Evolutionary conservation across 2,888 invertebrate genomes (phyloP).

Genomic region (Cantharis lateralis): DNA sequence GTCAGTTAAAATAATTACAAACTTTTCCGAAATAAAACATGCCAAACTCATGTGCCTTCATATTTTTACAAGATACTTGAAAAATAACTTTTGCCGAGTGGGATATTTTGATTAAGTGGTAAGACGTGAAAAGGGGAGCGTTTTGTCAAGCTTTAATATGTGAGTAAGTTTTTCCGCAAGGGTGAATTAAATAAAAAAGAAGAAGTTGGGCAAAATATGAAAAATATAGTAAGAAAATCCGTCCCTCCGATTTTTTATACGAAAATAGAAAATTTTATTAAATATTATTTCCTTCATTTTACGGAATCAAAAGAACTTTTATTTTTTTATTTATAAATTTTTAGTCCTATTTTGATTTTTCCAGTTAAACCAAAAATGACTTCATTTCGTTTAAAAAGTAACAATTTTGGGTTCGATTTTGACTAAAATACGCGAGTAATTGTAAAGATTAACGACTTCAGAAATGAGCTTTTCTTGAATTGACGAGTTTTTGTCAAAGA

Average conservation of each 20-base stretch:
- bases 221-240: neutral
- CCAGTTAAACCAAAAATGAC: too few species aligned
- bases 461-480: neutral
- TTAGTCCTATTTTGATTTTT: too few species aligned
- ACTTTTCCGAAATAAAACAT: neutral
- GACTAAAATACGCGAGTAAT: neutral
- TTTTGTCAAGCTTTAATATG: neutral
- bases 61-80: neutral
- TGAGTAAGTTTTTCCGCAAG: neutral
- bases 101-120: neutral
- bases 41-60: too few species aligned
- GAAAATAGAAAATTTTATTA: neutral
- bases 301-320: too few species aligned
- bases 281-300: too few species aligned
- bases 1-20: neutral
- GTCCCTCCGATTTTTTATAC: neutral
- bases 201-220: neutral
- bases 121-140: neutral
- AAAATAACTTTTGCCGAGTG: neutral
- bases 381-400: too few species aligned
- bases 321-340: too few species aligned
- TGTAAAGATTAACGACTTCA: neutral
- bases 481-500: neutral
- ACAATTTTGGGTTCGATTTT: too few species aligned
- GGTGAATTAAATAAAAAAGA: neutral